Evolutionary conservation across 2,797 vertebrate genomes (phyloP).

Genomic region (Eremophila alpestris): DNA sequence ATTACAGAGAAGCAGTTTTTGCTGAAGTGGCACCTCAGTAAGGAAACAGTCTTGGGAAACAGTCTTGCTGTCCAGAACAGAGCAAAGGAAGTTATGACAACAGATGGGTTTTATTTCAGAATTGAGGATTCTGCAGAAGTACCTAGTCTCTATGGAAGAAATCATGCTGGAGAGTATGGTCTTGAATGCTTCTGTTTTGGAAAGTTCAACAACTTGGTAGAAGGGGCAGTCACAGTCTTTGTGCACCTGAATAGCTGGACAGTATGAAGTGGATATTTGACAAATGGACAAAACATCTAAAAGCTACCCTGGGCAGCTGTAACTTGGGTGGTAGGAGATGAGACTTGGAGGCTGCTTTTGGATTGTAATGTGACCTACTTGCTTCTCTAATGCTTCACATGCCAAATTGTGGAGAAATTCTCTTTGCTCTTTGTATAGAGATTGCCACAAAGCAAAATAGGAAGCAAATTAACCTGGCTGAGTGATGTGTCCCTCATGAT

Average conservation of each 20-base stretch:
- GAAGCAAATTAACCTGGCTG: not conserved
- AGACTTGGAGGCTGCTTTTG: not conserved
- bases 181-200: not conserved
- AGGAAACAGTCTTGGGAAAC: not conserved
- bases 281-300: not conserved
- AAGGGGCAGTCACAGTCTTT: not conserved
- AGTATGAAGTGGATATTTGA: not conserved
- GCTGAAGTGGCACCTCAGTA: not conserved
- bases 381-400: not conserved
- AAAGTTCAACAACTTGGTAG: not conserved
- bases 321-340: not conserved
- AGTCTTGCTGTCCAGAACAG: not conserved
- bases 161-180: not conserved
- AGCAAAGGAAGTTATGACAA: not conserved
- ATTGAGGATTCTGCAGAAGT: not conserved
- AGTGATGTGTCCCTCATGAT: not conserved
- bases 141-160: not conserved
- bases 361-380: not conserved
- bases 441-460: not conserved
- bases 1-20: not conserved
- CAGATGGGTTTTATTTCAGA: not conserved
- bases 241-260: not conserved
- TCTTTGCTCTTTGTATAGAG: not conserved
- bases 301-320: not conserved
- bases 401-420: not conserved